Percentiles rank a stretch among this genome's conserved stretches.
phyloP scores from a whole-genome alignment of 2,888 invertebrate genomes.

The Thymelicus lineola region DNA sequence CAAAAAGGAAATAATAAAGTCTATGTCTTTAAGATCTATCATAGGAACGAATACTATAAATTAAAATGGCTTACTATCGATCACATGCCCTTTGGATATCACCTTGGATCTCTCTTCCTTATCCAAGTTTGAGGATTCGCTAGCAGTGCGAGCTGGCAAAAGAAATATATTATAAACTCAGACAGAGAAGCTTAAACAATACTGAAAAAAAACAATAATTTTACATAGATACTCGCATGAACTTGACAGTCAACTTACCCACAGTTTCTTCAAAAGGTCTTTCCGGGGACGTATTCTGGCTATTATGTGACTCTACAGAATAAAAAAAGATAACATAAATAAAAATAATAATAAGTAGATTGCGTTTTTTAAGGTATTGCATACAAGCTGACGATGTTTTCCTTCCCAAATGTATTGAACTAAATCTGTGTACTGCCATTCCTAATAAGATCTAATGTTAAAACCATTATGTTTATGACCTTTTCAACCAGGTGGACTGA shows the following conservation, averaged over 20 bases:
- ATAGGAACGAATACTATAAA: background rate
- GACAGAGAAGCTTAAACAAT: no score
- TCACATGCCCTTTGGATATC: constrained; percentile 34
- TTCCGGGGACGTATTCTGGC: constrained; percentile 32
- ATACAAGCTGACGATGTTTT: no score
- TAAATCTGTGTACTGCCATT: no score
- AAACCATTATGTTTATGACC: no score
- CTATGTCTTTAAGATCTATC: no score
- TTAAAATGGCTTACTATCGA: constrained; percentile 51
- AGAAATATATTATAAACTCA: background rate
- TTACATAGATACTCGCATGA: background rate
- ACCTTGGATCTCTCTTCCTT: constrained; percentile 40
- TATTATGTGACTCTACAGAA: constrained; percentile 9
- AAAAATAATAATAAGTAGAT: background rate
- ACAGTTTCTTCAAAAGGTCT: constrained; percentile 35
- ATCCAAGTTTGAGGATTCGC: constrained; percentile 50
- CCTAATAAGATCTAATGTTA: no score
- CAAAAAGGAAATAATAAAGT: background rate
- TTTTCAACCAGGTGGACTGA: no score
- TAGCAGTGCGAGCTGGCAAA: constrained; percentile 51
- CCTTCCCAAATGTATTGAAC: no score
- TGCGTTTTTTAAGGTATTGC: no score
- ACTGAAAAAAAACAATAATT: background rate
- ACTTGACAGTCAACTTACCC: constrained; percentile 40
- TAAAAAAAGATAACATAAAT: background rate